Conservation (phyloP, 1,140 invertebrate species). For the Trinorchestia longiramus region DNA sequence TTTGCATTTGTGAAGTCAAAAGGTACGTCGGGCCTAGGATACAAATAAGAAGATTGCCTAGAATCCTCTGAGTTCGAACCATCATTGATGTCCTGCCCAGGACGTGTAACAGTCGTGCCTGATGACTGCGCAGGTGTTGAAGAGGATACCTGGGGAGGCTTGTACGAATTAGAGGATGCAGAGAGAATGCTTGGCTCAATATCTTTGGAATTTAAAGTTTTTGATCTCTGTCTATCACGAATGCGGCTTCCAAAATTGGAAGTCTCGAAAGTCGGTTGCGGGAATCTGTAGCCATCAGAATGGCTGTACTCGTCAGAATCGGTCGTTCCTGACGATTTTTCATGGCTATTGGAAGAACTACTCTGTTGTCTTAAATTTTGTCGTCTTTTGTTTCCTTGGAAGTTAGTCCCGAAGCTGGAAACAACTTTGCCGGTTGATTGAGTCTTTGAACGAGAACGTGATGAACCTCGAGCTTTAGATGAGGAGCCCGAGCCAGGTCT, state of each 20-base stretch:
- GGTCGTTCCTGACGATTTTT: not conserved
- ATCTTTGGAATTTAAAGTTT: not conserved
- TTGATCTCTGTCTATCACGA: not conserved
- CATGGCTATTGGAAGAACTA: not conserved
- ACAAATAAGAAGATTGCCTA: not conserved
- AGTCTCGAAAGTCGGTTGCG: not conserved
- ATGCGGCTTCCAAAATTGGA: not conserved
- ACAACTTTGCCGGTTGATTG: not conserved
- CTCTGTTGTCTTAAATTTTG: not conserved
- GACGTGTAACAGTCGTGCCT: not conserved
- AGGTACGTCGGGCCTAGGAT: not conserved
- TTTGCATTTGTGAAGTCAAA: conserved; percentile 3
- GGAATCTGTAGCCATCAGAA: not conserved
- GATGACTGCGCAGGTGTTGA: not conserved
- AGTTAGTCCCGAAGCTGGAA: not conserved
- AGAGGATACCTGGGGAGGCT: not conserved
- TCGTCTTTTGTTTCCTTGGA: not conserved
- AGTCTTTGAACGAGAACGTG: not conserved
- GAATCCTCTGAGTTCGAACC: not conserved
- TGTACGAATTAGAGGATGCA: not conserved
- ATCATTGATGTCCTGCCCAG: not conserved
- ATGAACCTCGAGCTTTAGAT: not conserved
- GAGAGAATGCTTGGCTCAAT: not conserved
- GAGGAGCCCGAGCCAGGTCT: not conserved
- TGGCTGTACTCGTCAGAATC: not conserved